Conservation (phyloP, 2,113 vertebrate species). For the Genyomyrus donnyi region DNA sequence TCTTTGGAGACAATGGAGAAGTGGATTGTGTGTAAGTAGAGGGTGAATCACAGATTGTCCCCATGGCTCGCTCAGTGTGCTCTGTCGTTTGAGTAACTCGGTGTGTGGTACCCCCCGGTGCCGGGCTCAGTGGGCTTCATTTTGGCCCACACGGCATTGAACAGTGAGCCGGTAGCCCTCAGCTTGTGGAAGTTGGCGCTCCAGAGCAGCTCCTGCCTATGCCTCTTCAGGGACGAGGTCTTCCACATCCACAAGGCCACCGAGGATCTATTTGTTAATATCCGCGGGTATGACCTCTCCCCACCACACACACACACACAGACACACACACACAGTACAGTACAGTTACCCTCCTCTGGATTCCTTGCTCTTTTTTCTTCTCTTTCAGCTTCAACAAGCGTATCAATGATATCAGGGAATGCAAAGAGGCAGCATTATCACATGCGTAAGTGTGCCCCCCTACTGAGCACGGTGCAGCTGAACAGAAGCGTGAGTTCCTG, state of each 20-base stretch:
- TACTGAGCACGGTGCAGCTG: neutral
- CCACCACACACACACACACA: neutral
- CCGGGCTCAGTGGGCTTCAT: slow-evolving; percentile 86
- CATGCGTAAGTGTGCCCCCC: slow-evolving; percentile 75
- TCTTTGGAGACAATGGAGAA: slow-evolving; percentile 97
- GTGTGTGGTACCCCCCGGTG: slow-evolving; percentile 21
- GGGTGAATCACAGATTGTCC: slow-evolving; percentile 9
- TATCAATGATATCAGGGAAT: slow-evolving; percentile 95
- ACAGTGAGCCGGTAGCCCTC: slow-evolving; percentile 80
- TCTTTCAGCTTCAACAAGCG: slow-evolving; percentile 87
- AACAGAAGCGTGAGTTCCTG: neutral
- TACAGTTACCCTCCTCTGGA: neutral
- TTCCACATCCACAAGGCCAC: slow-evolving; percentile 97
- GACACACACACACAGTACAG: neutral
- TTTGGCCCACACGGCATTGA: slow-evolving; percentile 86
- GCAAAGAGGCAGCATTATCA: slow-evolving; percentile 91
- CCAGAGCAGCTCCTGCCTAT: slow-evolving; percentile 95
- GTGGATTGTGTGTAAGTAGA: slow-evolving; percentile 96
- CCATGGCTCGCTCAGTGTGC: neutral
- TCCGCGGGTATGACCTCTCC: slow-evolving; percentile 71
- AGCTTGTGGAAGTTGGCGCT: slow-evolving; percentile 95
- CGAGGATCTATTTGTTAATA: slow-evolving; percentile 94
- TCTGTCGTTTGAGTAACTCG: neutral
- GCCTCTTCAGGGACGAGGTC: slow-evolving; percentile 92
- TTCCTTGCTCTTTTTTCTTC: slow-evolving; percentile 35